Conservation (phyloP, 1,140 invertebrate genomes). For the Calephelis virginiensis region DNA sequence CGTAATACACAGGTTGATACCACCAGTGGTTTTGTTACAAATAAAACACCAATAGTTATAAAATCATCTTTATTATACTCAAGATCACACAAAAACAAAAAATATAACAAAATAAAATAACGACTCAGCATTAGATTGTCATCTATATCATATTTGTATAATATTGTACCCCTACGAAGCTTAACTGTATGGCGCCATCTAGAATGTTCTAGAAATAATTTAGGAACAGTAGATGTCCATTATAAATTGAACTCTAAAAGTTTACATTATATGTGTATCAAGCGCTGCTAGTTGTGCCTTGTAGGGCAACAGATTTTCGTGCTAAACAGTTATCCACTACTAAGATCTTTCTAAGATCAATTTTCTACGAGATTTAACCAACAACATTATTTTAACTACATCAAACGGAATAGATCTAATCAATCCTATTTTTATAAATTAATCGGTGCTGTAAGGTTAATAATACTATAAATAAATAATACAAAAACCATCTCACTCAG, state of each 20-base stretch:
- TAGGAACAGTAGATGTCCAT: constrained; percentile 18
- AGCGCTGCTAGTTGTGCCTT: constrained; percentile 20
- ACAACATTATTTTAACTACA: constrained; percentile 8
- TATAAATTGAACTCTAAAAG: constrained; percentile 20
- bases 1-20: no score
- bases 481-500: constrained; percentile 4
- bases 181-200: constrained; percentile 26
- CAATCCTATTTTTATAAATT: background rate
- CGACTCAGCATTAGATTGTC: constrained; percentile 17
- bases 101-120: constrained; percentile 27
- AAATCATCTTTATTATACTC: constrained; percentile 33
- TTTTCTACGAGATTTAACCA: constrained; percentile 14
- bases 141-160: constrained; percentile 20
- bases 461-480: constrained; percentile 16
- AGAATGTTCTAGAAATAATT: constrained; percentile 18
- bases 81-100: constrained; percentile 29
- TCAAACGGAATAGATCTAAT: constrained; percentile 2
- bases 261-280: constrained; percentile 15
- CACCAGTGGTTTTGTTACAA: background rate
- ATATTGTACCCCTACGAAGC: constrained; percentile 48
- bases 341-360: constrained; percentile 39
- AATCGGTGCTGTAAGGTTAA: background rate
- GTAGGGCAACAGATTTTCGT: constrained; percentile 27
- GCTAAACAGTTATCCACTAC: constrained; percentile 34
- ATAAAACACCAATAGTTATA: constrained; percentile 27